These are phyloP conservation scores for chimpanzee (Pan troglodytes) DNA, from an alignment of 2,113 vertebrate species.

Conservation along the genomic window NHGRI_mPanTro3-v2.1_pri NC_072402.2:12544001-12544500, in stretches of 20 bases:
- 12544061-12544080: too few species aligned
- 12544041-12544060: accelerated
- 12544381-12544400: not conserved
- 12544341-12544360: not conserved
- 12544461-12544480: not conserved
- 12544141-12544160: too few species aligned
- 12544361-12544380: not conserved
- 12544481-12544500: not conserved
- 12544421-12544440: not conserved
- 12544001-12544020: not conserved
- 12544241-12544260: not conserved
- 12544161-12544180: not conserved
- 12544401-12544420: not conserved
- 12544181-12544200: not conserved
- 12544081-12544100: too few species aligned
- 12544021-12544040: too few species aligned
- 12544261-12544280: not conserved
- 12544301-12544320: not conserved
- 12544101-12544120: accelerated
- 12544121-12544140: too few species aligned
- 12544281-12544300: not conserved
- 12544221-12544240: not conserved
- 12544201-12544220: not conserved
- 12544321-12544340: not conserved
- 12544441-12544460: not conserved